Evolutionary conservation across 2,113 vertebrate species (phyloP).

Genomic region (Sterna hirundo): DNA sequence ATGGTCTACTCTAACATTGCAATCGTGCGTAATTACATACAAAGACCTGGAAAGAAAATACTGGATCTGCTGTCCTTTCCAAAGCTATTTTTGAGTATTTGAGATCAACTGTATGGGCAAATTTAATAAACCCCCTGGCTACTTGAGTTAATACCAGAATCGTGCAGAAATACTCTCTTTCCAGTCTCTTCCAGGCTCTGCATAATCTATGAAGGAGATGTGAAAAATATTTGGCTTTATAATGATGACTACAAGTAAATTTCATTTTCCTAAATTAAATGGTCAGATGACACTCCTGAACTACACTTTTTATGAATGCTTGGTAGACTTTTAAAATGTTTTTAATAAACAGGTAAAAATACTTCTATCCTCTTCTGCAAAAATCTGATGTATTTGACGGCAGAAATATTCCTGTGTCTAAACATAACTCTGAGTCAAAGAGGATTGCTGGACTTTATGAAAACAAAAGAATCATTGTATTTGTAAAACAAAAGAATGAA

Average conservation of each 20-base stretch:
- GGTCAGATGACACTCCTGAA: background rate
- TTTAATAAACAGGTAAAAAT: background rate
- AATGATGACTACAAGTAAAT: background rate
- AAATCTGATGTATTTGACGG: background rate
- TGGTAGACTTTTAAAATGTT: background rate
- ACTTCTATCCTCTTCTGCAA: background rate
- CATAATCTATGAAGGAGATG: rapidly evolving
- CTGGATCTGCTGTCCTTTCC: background rate
- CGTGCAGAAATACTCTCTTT: background rate
- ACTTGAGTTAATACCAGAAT: background rate
- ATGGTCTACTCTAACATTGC: background rate
- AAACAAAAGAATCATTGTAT: background rate
- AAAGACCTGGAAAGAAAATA: background rate
- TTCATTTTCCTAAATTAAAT: background rate
- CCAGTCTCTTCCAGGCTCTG: background rate
- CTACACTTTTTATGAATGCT: background rate
- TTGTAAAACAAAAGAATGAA: background rate
- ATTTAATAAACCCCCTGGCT: background rate
- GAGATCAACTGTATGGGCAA: background rate
- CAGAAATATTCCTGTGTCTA: background rate
- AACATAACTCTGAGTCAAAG: background rate
- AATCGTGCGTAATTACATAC: background rate
- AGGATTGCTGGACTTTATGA: background rate
- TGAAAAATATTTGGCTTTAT: background rate
- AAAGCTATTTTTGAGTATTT: background rate